Evolutionary conservation across 1,140 invertebrate species (phyloP).

Genomic region (Theocolax elegans): DNA sequence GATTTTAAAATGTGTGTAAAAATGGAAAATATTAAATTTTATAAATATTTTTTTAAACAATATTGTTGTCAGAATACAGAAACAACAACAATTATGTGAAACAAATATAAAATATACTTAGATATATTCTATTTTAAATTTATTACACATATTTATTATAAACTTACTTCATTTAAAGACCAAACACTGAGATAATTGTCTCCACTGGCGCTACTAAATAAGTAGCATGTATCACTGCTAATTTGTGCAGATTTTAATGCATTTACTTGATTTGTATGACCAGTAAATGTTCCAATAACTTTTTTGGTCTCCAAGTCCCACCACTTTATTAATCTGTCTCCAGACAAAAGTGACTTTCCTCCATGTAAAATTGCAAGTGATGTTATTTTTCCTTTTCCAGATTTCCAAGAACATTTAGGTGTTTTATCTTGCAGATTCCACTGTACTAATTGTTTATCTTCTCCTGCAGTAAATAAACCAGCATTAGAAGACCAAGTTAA

Average conservation of each 20-base stretch:
- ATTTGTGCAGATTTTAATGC: constrained; percentile 67
- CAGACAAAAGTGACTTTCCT: constrained; percentile 73
- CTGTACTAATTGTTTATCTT: constrained; percentile 66
- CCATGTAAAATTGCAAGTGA: constrained; percentile 74
- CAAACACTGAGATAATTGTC: constrained; percentile 73
- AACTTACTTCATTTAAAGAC: constrained; percentile 67
- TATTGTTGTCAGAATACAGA: no score
- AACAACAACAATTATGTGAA: no score
- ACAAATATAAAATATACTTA: neutral
- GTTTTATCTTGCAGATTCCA: constrained; percentile 69
- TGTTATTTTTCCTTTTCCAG: constrained; percentile 74
- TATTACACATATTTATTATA: constrained; percentile 2
- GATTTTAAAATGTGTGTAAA: constrained; percentile 4
- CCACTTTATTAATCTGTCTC: constrained; percentile 73
- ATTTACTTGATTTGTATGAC: constrained; percentile 74
- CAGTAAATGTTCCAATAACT: constrained; percentile 74
- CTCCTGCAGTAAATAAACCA: constrained; percentile 68
- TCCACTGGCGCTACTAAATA: constrained; percentile 72
- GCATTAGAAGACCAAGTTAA: constrained; percentile 65
- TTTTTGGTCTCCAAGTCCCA: constrained; percentile 73
- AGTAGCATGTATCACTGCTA: constrained; percentile 64
- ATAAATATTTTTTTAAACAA: no score
- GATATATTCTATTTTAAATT: constrained; percentile 22
- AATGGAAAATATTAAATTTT: neutral
- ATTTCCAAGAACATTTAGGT: constrained; percentile 71